Base-by-base conservation (phyloP, 2,888 invertebrate species). In the Epinotia brunnichana region DNA sequence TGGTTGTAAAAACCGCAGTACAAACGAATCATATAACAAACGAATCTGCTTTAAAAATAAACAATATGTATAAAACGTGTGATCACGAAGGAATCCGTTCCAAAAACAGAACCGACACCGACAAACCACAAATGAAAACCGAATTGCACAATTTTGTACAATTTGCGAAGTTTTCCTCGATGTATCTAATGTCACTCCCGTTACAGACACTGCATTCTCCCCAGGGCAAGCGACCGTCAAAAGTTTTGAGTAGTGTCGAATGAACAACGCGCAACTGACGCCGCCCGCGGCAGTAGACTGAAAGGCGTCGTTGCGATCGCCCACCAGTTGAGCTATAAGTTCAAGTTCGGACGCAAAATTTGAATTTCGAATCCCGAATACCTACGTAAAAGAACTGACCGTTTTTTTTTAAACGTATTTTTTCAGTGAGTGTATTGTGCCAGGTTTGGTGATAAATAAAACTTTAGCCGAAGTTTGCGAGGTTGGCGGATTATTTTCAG, bases 311-410 rank as follows among this genome's bases (percentile, higher is more conserved):
- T 53, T 74, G 78, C 70, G 83, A 83, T 75, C 82, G 82, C 83
- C 86, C 86, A 87, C 86, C 78, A 85, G 86, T 86, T 86, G 86
- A 84, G 81, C 76, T 73, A 62, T 24, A 62, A 83, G 82, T 84
- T 85, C 85, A 83, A 85, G 83, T 83, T 84, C 82, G 85, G 71
- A 79, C 70, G 73, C 76, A 76, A 78, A 75, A 79, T 76, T 78
- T 69, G 56, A 78, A 77, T 76, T 48, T 35, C 59, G 35, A 63
- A 70, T 39, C 24, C 53, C 29, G 76, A 76, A 35, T 44, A 51
- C 51, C 24, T n/a, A 51, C 51, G 44, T n/a, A 53, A 35, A 63
- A 75, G 75, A 35, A 39, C 57, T 17, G 21, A n/a, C 35, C 17
- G 21, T 41, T 13, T 68, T 67, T 44, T 57, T 69, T 53, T 74